These are phyloP conservation scores for Octopus sinensis DNA, from an alignment of 1,140 invertebrate species.

Conservation along the genomic window DNA sequence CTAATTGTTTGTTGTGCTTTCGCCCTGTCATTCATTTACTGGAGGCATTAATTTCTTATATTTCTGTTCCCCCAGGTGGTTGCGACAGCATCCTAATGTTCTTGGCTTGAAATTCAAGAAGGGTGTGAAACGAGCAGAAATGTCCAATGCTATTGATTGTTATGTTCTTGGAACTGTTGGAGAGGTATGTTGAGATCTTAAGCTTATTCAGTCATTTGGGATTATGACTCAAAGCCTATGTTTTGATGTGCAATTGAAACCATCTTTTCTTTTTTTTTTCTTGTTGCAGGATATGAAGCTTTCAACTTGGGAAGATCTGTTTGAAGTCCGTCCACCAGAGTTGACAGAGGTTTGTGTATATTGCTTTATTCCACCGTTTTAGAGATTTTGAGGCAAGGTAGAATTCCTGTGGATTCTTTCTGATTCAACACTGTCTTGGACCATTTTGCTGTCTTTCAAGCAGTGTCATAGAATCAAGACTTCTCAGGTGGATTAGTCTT, in stretches of 20 bases:
- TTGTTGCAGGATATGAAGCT: slow-evolving; percentile 65
- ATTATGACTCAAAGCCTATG: too few relatives aligned
- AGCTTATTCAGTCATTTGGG: not conserved
- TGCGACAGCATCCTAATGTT: slow-evolving; percentile 88
- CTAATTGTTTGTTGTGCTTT: too few relatives aligned
- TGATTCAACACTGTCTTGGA: too few relatives aligned
- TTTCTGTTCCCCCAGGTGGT: slow-evolving; percentile 67
- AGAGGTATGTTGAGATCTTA: slow-evolving; percentile 50
- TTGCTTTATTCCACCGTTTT: too few relatives aligned
- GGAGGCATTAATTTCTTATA: not conserved
- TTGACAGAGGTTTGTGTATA: slow-evolving; percentile 60
- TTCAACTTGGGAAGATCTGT: slow-evolving; percentile 68
- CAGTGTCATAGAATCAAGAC: too few relatives aligned
- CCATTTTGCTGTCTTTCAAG: too few relatives aligned
- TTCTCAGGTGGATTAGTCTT: too few relatives aligned
- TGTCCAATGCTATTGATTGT: slow-evolving; percentile 93
- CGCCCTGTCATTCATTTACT: too few relatives aligned
- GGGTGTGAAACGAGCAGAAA: slow-evolving; percentile 85
- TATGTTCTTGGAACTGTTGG: slow-evolving; percentile 88
- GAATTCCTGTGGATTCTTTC: too few relatives aligned
- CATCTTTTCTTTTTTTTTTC: too few relatives aligned
- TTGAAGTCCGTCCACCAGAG: slow-evolving; percentile 72
- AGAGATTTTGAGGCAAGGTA: too few relatives aligned
- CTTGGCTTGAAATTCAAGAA: slow-evolving; percentile 82
- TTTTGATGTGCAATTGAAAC: too few relatives aligned